Base-by-base conservation (phyloP, 2,888 invertebrate genomes). In the Pimpla rufipes region DNA sequence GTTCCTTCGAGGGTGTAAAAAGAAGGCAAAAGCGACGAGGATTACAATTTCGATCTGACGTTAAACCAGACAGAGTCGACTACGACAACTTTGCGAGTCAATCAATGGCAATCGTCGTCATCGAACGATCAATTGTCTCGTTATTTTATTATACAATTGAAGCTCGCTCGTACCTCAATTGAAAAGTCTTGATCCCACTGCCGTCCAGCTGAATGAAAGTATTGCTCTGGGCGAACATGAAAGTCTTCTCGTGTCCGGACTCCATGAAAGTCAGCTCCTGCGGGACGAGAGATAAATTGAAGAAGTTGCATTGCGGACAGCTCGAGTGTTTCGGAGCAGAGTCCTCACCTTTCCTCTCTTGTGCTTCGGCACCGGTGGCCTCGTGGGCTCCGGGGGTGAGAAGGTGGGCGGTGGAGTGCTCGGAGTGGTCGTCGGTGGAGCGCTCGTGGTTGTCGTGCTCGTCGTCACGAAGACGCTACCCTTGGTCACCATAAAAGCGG, bases 161-260 rank as follows among this genome's bases (percentile, higher is more conserved):
- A 68, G 73, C 79, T 35, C 66, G 52, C 70, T 93, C 93, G 50
- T 93, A 97, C 98, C 98, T 96, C 88, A 98, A 95, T 93, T 98
- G 98, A 94, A 98, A 98, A 80, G 97, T 96, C 91, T 97, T 97
- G 91, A 98, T 97, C 84, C 97, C 96, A 92, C 97, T 96, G n/a
- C 98, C 98, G 92, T 98, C 97, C 68, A 98, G 95, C 92, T 98
- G 98, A 90, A 98, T 98, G 93, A 96, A 98, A 2, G 98, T 98
- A 90, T 98, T 97, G 87, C 97, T 97, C 91, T 97, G 97, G 21
- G 98, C 97, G 93, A 98, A 98, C 96, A 98, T 97, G 93, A 98
- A 98, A n/a, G 97, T 97, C 90, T 96, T 96, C 87, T 97, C 96
- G 89, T 97, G 95, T 1, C 97, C 97, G 4, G 97, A 97, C 93